A percentile compares a stretch with the other conserved stretches of the same genome.
Evolutionary conservation across 1,140 invertebrate genomes (phyloP).

Genomic region (Hydropsyche tenuis): DNA sequence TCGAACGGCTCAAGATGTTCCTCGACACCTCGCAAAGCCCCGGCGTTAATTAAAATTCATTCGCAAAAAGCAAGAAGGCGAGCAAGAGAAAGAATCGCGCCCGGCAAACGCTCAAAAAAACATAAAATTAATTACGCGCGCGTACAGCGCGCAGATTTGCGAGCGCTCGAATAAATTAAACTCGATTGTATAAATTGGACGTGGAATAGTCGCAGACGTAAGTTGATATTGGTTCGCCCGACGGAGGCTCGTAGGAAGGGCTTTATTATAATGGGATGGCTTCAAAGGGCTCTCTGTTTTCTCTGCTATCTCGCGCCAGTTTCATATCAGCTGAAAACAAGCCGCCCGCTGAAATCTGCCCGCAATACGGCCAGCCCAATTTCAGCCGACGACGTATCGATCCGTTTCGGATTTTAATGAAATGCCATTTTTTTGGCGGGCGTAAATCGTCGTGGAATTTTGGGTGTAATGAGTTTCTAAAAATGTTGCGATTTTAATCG

Average conservation of each 20-base stretch:
- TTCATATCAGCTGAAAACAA: slow-evolving; percentile 29
- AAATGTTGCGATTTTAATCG: no score
- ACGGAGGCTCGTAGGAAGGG: slow-evolving; percentile 5
- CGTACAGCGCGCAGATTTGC: not conserved
- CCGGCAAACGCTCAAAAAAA: not conserved
- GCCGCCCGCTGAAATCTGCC: slow-evolving; percentile 9
- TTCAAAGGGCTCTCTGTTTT: not conserved
- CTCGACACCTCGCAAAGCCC: no score
- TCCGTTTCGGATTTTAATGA: not conserved
- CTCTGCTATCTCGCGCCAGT: slow-evolving; percentile 2
- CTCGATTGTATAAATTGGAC: slow-evolving; percentile 7
- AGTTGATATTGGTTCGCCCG: not conserved
- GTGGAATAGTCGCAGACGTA: not conserved
- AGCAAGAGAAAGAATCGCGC: no score
- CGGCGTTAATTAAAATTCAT: no score
- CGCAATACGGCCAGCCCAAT: not conserved
- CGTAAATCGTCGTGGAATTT: no score
- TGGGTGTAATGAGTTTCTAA: no score
- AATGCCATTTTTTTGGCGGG: not conserved
- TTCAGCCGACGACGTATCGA: slow-evolving; percentile 7
- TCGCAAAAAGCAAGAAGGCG: no score
- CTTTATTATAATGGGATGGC: slow-evolving; percentile 26
- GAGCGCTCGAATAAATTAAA: slow-evolving; percentile 7
- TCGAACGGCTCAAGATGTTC: no score
- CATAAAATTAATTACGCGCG: not conserved